These are phyloP conservation scores for Drosophila auraria DNA, from an alignment of 1,140 invertebrate genomes.

Conservation along the genomic window DNA sequence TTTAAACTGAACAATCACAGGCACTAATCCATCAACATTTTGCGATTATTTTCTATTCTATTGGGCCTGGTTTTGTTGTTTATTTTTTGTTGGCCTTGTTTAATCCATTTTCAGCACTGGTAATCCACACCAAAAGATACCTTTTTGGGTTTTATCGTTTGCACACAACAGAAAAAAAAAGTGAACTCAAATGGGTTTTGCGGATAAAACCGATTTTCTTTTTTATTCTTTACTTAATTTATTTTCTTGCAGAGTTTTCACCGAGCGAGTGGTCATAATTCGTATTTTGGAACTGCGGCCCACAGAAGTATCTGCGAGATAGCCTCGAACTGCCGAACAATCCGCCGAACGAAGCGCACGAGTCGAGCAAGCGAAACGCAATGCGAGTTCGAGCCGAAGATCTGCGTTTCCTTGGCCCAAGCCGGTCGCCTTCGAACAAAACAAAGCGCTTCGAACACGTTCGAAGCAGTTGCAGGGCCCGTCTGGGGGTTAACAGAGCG, in stretches of 20 bases:
- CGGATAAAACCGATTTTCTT: not conserved
- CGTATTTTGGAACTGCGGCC: conserved; percentile 4
- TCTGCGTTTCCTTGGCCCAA: conserved; percentile 12
- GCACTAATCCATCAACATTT: conserved; percentile 36
- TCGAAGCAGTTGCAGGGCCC: conserved; percentile 1
- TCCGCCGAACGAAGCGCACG: conserved; percentile 67
- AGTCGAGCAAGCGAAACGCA: conserved; percentile 65
- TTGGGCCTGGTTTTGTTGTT: conserved; percentile 10
- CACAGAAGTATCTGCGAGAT: conserved; percentile 21
- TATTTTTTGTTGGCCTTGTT: conserved; percentile 7
- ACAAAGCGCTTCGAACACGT: conserved; percentile 36
- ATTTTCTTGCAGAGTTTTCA: not conserved
- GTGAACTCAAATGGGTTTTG: conserved; percentile 3
- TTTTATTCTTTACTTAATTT: not conserved
- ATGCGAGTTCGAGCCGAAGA: conserved; percentile 39
- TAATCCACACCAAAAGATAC: conserved; percentile 65
- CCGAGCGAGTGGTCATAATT: conserved; percentile 5
- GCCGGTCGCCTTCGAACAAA: conserved; percentile 46
- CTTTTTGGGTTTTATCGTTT: conserved; percentile 29
- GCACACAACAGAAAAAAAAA: conserved; percentile 46
- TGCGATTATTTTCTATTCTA: not conserved
- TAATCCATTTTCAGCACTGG: conserved; percentile 57
- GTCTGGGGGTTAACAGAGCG: conserved; percentile 9
- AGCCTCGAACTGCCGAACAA: conserved; percentile 2
- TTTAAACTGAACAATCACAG: conserved; percentile 15